Evolutionary conservation across 2,888 invertebrate genomes (phyloP).

Genomic region (Athripsodes cinereus): DNA sequence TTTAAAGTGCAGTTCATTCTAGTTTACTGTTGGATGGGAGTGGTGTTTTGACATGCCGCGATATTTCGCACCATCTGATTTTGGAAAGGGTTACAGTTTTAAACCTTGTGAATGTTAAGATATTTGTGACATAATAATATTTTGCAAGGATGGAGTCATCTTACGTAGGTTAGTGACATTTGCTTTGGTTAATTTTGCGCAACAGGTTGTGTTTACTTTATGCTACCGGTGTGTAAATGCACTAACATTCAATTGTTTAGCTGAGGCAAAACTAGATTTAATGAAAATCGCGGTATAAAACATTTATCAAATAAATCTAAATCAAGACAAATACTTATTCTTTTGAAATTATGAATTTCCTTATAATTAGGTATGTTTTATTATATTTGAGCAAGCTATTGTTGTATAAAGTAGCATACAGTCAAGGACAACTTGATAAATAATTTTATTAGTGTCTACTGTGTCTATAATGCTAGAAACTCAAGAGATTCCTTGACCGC

Average conservation of each 20-base stretch:
- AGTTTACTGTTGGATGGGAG: constrained; percentile 18
- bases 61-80: constrained; percentile 14
- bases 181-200: not conserved
- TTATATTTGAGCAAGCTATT: no score
- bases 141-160: constrained; percentile 15
- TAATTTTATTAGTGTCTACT: no score
- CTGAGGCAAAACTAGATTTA: not conserved
- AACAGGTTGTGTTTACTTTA: constrained; percentile 20
- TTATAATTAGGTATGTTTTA: no score
- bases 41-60: constrained; percentile 22
- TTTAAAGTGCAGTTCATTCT: constrained; percentile 14
- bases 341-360: no score
- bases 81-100: constrained; percentile 8
- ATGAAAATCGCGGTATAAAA: no score
- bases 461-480: no score
- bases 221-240: not conserved
- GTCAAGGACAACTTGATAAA: no score
- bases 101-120: constrained; percentile 3
- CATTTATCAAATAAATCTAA: no score
- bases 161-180: constrained; percentile 13
- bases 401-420: no score
- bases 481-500: no score
- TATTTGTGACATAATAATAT: not conserved
- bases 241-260: not conserved
- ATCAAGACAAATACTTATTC: no score